A percentile compares a stretch with the other conserved stretches of the same genome.
These are phyloP conservation scores for Onychostoma macrolepis DNA, from an alignment of 2,113 vertebrate genomes.

Conservation along the genomic window DNA sequence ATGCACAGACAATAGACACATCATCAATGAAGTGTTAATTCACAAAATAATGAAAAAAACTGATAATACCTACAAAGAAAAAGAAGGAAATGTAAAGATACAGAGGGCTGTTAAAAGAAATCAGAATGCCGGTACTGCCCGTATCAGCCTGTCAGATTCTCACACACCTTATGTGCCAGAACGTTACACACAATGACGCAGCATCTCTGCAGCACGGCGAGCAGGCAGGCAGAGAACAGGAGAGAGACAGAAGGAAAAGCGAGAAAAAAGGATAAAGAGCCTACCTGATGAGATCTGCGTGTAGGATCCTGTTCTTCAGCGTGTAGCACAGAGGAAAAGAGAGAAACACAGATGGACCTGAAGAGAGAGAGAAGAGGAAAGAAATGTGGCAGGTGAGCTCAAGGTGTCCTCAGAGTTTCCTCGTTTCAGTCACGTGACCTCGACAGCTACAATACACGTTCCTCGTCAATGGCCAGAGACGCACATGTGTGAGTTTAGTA, in stretches of 20 bases:
- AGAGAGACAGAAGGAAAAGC: neutral
- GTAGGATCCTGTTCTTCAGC: constrained; percentile 25
- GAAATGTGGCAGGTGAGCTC: constrained; percentile 36
- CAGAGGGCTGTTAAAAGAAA: neutral
- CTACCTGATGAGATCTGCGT: constrained; percentile 21
- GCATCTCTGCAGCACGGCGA: constrained; percentile 62
- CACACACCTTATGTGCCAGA: constrained; percentile 38
- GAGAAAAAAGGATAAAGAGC: constrained; percentile 4
- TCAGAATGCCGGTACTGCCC: constrained; percentile 4
- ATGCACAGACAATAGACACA: constrained; percentile 19
- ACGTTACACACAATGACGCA: constrained; percentile 67
- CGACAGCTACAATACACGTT: neutral
- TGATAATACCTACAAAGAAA: neutral
- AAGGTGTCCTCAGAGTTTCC: constrained; percentile 28
- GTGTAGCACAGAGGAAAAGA: constrained; percentile 21
- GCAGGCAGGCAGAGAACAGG: neutral
- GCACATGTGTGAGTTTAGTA: constrained; percentile 31
- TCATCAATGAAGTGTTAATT: neutral
- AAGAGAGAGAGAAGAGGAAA: constrained; percentile 33
- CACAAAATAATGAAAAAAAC: neutral
- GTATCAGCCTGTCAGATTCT: neutral
- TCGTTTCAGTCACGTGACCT: constrained; percentile 34
- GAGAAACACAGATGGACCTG: constrained; percentile 38
- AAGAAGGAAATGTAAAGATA: neutral
- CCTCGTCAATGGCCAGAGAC: constrained; percentile 4